Conservation (phyloP, 2,888 invertebrate species). For the Ametastegia equiseti region DNA sequence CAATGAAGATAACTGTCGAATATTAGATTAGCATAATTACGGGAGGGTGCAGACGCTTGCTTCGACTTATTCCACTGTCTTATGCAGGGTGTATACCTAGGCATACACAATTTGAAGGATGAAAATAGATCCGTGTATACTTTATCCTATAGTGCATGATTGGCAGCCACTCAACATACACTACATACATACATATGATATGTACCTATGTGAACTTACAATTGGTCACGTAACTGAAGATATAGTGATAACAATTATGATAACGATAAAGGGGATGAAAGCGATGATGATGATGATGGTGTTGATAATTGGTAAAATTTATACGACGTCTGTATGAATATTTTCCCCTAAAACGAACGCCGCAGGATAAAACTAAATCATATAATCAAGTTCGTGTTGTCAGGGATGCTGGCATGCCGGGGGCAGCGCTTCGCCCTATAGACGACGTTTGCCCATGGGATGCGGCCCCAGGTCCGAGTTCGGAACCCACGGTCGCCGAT, state of each 20-base stretch:
- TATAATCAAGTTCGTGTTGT: conserved; percentile 73
- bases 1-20: neutral
- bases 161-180: neutral
- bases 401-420: conserved; percentile 73
- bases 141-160: conserved; percentile 11
- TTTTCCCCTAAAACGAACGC: neutral
- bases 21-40: neutral
- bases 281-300: too few species aligned
- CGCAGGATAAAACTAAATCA: conserved; percentile 60
- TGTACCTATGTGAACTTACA: neutral
- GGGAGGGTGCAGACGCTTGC: neutral
- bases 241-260: too few species aligned
- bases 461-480: conserved; percentile 68
- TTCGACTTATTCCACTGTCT: neutral
- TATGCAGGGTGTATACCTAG: too few species aligned
- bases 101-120: too few species aligned
- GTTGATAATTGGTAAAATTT: too few species aligned
- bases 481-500: conserved; percentile 56
- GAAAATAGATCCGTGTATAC: neutral
- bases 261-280: too few species aligned
- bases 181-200: neutral
- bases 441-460: conserved; percentile 82
- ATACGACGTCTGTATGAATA: too few species aligned
- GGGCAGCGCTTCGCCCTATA: conserved; percentile 70
- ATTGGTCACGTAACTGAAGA: neutral